phyloP scores from a whole-genome alignment of 2,797 vertebrate genomes.

The Hipposideros larvatus region DNA sequence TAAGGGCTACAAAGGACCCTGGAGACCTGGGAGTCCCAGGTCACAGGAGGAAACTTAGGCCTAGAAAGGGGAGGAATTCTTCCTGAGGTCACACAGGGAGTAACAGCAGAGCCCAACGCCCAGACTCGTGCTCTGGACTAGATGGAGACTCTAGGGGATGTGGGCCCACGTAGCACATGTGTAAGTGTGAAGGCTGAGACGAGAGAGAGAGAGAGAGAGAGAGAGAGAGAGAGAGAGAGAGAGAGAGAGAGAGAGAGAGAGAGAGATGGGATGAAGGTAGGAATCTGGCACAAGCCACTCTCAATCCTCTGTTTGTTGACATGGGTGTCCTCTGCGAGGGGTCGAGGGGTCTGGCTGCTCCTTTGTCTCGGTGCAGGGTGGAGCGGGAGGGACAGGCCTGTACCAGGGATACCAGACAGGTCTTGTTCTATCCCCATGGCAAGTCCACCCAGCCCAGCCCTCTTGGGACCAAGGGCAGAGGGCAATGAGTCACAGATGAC shows the following conservation, averaged over 20 bases:
- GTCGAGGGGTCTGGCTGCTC: neutral
- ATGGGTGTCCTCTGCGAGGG: neutral
- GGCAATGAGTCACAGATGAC: constrained; percentile 80
- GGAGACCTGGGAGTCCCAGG: neutral
- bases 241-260: too few species aligned
- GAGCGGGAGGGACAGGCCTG: neutral
- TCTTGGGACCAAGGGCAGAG: constrained; percentile 75
- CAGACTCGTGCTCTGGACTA: neutral
- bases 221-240: too few species aligned
- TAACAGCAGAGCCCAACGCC: neutral
- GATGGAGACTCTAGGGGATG: neutral
- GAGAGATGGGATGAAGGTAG: too few species aligned
- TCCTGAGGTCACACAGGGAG: neutral
- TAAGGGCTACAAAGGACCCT: neutral
- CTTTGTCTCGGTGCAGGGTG: neutral
- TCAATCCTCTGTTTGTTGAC: neutral
- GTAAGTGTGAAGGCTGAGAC: neutral
- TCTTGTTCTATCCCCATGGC: constrained; percentile 30
- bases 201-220: too few species aligned
- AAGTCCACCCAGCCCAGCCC: constrained; percentile 57
- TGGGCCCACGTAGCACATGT: neutral
- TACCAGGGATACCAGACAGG: neutral
- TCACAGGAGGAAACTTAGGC: neutral
- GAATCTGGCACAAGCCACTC: neutral
- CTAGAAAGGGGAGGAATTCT: neutral